Percentiles rank a stretch among this genome's conserved stretches.
phyloP scores from a whole-genome alignment of 2,113 vertebrate species.

The Brachypodius melanocephalos region DNA sequence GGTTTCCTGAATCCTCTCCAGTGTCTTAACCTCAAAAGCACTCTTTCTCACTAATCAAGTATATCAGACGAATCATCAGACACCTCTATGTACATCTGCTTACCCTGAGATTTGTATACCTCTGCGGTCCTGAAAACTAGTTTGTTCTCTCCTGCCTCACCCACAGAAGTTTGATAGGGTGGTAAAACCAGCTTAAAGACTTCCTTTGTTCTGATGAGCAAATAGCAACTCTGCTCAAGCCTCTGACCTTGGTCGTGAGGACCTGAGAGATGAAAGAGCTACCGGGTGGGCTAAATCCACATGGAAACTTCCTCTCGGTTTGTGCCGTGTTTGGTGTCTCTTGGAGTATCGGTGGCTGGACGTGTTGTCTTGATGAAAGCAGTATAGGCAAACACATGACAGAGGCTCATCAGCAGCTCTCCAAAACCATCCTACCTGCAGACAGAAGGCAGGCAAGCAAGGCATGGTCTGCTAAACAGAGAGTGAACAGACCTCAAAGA shows the following conservation, averaged over 20 bases:
- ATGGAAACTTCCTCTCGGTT: neutral
- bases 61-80: conserved; percentile 56
- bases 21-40: conserved; percentile 48
- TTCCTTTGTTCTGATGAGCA: conserved; percentile 55
- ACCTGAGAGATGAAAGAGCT: neutral
- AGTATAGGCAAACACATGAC: neutral
- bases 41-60: conserved; percentile 52
- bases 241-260: conserved; percentile 7
- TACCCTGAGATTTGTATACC: conserved; percentile 31
- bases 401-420: neutral
- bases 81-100: conserved; percentile 33
- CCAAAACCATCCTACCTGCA: neutral
- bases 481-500: neutral
- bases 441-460: neutral
- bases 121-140: conserved; percentile 43
- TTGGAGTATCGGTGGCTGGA: neutral
- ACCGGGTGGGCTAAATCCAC: neutral
- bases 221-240: neutral
- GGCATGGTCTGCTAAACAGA: neutral
- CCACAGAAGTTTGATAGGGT: conserved; percentile 52
- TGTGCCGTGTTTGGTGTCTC: neutral
- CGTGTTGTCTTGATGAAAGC: neutral
- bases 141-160: conserved; percentile 45
- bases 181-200: conserved; percentile 58
- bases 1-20: conserved; percentile 42